Evolutionary conservation across 1,140 invertebrate genomes (phyloP).

Genomic region (Pogonomyrmex californicus): DNA sequence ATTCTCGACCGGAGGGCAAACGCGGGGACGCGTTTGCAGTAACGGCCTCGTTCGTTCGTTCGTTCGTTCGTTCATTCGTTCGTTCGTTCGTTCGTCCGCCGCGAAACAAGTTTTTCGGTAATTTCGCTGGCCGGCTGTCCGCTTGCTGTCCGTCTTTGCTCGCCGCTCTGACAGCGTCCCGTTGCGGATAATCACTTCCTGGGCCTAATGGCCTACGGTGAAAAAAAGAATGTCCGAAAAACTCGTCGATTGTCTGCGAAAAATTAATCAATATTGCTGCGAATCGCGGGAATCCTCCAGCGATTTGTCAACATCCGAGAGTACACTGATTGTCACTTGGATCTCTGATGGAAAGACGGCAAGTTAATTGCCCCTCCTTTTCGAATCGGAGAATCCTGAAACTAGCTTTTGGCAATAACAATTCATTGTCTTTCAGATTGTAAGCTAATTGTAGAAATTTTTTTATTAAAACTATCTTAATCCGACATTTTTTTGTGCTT

Average conservation of each 20-base stretch:
- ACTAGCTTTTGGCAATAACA: not conserved
- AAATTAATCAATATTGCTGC: slow-evolving; percentile 52
- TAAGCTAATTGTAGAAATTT: not conserved
- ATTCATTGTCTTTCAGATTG: not conserved
- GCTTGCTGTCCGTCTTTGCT: slow-evolving; percentile 50
- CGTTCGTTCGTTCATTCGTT: slow-evolving; percentile 39
- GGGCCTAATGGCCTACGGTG: slow-evolving; percentile 40
- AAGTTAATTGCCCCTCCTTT: not conserved
- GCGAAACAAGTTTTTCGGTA: slow-evolving; percentile 68
- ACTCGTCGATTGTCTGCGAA: slow-evolving; percentile 36
- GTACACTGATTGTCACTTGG: not conserved
- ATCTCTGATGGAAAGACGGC: not conserved
- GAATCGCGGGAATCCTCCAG: not conserved
- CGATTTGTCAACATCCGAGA: slow-evolving; percentile 1
- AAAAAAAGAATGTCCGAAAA: slow-evolving; percentile 24
- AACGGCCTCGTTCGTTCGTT: slow-evolving; percentile 50
- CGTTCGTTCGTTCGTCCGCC: slow-evolving; percentile 33
- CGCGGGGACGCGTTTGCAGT: slow-evolving; percentile 32
- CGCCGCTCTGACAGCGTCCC: slow-evolving; percentile 48
- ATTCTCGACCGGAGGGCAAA: slow-evolving; percentile 61
- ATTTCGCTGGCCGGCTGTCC: slow-evolving; percentile 46
- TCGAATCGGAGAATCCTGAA: not conserved
- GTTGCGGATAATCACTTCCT: slow-evolving; percentile 63
- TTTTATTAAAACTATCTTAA: not conserved
- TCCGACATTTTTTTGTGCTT: not conserved